Percentiles rank a stretch among this genome's conserved stretches.
Conservation (phyloP, 2,888 invertebrate genomes). For the Cheilosia variabilis region DNA sequence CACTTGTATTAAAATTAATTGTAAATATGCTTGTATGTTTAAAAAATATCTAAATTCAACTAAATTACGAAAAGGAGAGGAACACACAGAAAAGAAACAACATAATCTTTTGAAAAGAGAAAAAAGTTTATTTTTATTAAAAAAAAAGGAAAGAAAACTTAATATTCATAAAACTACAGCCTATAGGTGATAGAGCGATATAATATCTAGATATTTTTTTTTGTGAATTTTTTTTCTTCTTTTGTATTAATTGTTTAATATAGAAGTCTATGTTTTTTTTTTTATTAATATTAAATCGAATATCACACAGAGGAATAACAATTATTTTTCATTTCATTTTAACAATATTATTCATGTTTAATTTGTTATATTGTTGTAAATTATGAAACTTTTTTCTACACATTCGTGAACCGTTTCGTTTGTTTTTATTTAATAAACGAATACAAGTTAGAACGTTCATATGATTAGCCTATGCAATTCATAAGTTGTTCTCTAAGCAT, state of each 20-base stretch:
- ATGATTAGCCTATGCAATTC: slow-evolving; percentile 2
- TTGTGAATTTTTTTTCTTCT: slow-evolving; percentile 49
- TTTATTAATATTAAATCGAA: slow-evolving; percentile 75
- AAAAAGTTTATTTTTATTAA: slow-evolving; percentile 16
- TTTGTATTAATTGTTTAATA: slow-evolving; percentile 50
- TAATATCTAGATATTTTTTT: slow-evolving; percentile 48
- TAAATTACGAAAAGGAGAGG: slow-evolving; percentile 24
- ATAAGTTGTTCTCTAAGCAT: slow-evolving; percentile 7
- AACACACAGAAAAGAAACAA: slow-evolving; percentile 6
- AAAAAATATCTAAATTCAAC: slow-evolving; percentile 24
- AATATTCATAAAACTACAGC: slow-evolving; percentile 38
- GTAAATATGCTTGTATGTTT: slow-evolving; percentile 14
- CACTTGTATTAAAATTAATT: neutral
- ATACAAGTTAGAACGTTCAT: slow-evolving; percentile 18
- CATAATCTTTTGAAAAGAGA: slow-evolving; percentile 11
- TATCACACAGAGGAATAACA: slow-evolving; percentile 78
- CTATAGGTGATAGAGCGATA: slow-evolving; percentile 60
- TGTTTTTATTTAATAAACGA: slow-evolving; percentile 39
- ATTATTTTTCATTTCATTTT: slow-evolving; percentile 54
- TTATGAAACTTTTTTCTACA: slow-evolving; percentile 4
- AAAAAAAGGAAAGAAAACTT: slow-evolving; percentile 24
- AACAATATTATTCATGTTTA: slow-evolving; percentile 38
- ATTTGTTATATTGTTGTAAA: slow-evolving; percentile 6
- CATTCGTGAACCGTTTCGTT: slow-evolving; percentile 13
- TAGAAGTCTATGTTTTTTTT: slow-evolving; percentile 64